Conservation (phyloP, 2,797 vertebrate species). For the Eremophila alpestris region DNA sequence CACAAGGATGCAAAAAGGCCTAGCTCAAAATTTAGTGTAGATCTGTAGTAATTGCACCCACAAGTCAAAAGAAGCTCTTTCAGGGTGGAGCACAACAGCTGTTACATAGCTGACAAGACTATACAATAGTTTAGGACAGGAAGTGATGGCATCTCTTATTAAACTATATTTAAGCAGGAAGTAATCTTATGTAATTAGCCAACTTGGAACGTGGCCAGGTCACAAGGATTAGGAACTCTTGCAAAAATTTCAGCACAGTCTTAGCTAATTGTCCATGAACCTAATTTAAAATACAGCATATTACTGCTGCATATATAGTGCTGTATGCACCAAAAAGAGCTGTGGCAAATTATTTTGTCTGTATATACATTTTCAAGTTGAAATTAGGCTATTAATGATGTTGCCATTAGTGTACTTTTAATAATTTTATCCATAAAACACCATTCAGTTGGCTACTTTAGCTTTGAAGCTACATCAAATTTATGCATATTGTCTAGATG, state of each 20-base stretch:
- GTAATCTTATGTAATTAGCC: conserved; percentile 8
- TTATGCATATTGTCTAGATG: neutral
- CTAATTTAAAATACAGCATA: neutral
- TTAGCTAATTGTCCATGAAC: neutral
- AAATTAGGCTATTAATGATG: neutral
- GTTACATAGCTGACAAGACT: neutral
- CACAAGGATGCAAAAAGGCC: neutral
- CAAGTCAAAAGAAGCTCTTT: neutral
- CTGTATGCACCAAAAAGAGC: neutral
- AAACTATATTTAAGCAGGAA: conserved; percentile 21
- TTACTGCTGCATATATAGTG: neutral
- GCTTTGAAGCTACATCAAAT: neutral
- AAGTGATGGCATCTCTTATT: conserved; percentile 35
- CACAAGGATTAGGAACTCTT: conserved; percentile 22
- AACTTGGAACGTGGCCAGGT: conserved; percentile 18
- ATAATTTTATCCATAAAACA: neutral
- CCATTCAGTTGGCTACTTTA: neutral
- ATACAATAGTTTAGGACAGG: neutral
- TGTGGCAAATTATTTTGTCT: neutral
- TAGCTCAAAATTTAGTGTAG: neutral
- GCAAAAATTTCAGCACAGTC: conserved; percentile 12
- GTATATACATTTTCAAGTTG: neutral
- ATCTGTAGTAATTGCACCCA: neutral
- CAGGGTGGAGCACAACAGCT: neutral
- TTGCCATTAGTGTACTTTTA: neutral